Percentiles rank a stretch among this genome's conserved stretches.
phyloP scores from a whole-genome alignment of 2,888 invertebrate species.

The Hyles lineata region DNA sequence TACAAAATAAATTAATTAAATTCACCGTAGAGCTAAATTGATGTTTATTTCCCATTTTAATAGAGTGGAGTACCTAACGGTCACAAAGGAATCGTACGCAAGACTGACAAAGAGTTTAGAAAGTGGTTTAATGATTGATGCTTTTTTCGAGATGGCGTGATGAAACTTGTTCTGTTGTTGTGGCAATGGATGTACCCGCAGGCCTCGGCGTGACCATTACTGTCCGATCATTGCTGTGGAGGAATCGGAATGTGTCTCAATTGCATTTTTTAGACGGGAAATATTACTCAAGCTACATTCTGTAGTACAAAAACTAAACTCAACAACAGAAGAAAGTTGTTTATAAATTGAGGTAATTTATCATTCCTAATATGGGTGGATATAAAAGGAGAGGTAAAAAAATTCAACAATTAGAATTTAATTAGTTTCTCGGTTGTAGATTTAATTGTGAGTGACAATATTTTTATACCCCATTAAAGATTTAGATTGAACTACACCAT shows the following conservation, averaged over 20 bases:
- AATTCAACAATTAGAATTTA: too few relatives aligned
- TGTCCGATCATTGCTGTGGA: constrained; percentile 6
- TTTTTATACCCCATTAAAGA: too few relatives aligned
- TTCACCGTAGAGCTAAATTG: not conserved
- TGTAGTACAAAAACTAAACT: too few relatives aligned
- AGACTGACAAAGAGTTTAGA: constrained; percentile 70
- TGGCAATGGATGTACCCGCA: constrained; percentile 28
- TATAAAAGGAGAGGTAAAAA: too few relatives aligned
- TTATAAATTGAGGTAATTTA: too few relatives aligned
- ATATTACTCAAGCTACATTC: not conserved
- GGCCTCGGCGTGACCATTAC: constrained; percentile 54
- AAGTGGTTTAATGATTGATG: constrained; percentile 76
- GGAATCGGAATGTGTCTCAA: constrained; percentile 16
- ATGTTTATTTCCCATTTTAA: constrained; percentile 1
- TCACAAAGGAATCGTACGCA: constrained; percentile 15
- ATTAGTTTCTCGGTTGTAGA: too few relatives aligned
- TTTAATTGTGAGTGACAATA: too few relatives aligned
- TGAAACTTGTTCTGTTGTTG: constrained; percentile 65
- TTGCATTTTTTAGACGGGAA: not conserved
- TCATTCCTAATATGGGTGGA: too few relatives aligned
- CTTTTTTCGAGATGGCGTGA: constrained; percentile 64
- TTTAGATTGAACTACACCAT: too few relatives aligned
- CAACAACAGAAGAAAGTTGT: too few relatives aligned
- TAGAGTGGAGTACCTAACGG: constrained; percentile 14
- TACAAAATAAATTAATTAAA: not conserved